Evolutionary conservation across 2,888 invertebrate species (phyloP).

Genomic region (Tipula unca): DNA sequence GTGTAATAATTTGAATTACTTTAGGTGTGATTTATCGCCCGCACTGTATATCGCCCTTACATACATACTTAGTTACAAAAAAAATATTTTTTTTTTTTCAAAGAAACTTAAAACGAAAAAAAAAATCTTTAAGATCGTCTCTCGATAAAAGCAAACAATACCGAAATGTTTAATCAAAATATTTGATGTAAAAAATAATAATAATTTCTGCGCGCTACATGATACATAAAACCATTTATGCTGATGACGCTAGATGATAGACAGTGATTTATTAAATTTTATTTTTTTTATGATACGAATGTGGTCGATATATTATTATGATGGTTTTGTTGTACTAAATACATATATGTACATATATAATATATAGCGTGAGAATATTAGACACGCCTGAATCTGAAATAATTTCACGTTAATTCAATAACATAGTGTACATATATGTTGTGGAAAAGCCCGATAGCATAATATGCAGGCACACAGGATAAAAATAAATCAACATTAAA

Average conservation of each 20-base stretch:
- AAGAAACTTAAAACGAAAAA: neutral
- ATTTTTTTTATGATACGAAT: neutral
- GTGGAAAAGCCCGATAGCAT: neutral
- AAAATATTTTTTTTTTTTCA: neutral
- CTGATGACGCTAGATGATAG: conserved; percentile 8
- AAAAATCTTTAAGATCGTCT: neutral
- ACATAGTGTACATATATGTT: neutral
- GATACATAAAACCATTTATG: conserved; percentile 8
- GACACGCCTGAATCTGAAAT: neutral
- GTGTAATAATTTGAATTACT: neutral
- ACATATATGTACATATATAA: neutral
- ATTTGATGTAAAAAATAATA: neutral
- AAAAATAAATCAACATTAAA: neutral
- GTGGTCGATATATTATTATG: neutral
- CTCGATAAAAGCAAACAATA: conserved; percentile 1
- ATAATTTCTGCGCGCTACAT: neutral
- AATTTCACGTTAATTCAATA: neutral
- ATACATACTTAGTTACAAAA: neutral
- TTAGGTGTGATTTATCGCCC: neutral
- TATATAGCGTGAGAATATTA: neutral
- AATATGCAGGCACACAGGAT: neutral
- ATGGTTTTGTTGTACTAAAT: neutral
- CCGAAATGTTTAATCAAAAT: neutral
- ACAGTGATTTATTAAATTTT: neutral
- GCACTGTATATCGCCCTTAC: conserved; percentile 3